phyloP scores from a whole-genome alignment of 2,113 vertebrate species.

The Willisornis vidua region DNA sequence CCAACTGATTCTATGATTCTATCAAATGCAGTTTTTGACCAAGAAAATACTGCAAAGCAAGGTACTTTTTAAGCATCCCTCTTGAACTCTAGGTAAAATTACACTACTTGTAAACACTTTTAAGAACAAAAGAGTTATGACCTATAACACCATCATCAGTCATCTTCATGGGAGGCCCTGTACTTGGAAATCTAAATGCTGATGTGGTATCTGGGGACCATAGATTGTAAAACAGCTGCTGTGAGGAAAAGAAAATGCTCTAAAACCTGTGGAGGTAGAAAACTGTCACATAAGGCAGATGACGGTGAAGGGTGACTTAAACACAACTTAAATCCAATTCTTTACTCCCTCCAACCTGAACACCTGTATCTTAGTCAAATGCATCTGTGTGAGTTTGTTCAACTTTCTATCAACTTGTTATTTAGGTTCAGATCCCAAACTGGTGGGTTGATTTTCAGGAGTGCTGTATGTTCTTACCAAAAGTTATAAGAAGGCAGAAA shows the following conservation, averaged over 20 bases:
- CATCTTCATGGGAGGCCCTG: neutral
- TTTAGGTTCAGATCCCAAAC: neutral
- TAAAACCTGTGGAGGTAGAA: neutral
- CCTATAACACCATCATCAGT: neutral
- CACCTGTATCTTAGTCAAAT: neutral
- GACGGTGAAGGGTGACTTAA: neutral
- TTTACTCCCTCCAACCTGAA: neutral
- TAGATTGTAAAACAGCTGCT: neutral
- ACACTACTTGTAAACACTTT: neutral
- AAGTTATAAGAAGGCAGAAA: neutral
- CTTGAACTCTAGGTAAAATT: neutral
- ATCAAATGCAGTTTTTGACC: neutral
- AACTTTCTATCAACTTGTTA: neutral
- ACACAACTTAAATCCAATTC: neutral
- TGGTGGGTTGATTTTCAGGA: neutral
- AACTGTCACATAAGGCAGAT: neutral
- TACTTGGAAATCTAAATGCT: neutral
- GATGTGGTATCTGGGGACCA: neutral
- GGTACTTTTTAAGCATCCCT: neutral
- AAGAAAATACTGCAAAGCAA: neutral
- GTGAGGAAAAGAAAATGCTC: neutral
- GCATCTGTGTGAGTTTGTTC: neutral
- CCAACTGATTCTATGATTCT: neutral
- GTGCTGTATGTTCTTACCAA: neutral
- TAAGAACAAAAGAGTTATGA: neutral